Conservation (phyloP, 2,888 invertebrate species). For the Fragum whitleyi region DNA sequence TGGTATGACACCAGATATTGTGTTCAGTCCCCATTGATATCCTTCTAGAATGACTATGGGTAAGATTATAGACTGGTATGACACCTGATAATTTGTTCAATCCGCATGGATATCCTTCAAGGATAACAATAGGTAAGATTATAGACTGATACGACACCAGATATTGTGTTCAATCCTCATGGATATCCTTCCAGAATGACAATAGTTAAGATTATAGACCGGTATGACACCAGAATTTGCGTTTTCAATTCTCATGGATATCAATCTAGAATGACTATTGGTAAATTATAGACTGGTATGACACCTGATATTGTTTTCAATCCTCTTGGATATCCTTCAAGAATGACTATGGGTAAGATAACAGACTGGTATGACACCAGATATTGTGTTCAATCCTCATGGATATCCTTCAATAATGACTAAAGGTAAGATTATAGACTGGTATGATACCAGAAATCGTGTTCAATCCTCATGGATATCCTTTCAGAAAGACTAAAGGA, state of each 20-base stretch:
- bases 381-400: slow-evolving; percentile 99
- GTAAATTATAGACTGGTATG: slow-evolving; percentile 86
- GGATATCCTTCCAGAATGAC: slow-evolving; percentile 99
- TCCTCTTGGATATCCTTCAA: slow-evolving; percentile 99
- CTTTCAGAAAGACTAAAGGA: too few relatives aligned
- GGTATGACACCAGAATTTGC: slow-evolving; percentile 96
- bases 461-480: slow-evolving; percentile 99
- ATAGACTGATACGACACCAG: slow-evolving; percentile 93
- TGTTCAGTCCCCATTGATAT: slow-evolving; percentile 99
- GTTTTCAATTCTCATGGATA: slow-evolving; percentile 98
- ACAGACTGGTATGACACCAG: slow-evolving; percentile 90
- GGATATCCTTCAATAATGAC: slow-evolving; percentile 99
- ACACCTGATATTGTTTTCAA: slow-evolving; percentile 99
- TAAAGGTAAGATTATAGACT: slow-evolving; percentile 88
- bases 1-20: slow-evolving; percentile 95
- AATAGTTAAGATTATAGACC: slow-evolving; percentile 88
- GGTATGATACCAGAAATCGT: slow-evolving; percentile 96
- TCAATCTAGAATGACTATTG: slow-evolving; percentile 99
- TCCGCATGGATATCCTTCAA: slow-evolving; percentile 99
- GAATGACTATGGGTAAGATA: slow-evolving; percentile 96
- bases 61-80: slow-evolving; percentile 86
- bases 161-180: slow-evolving; percentile 99
- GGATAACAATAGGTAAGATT: slow-evolving; percentile 96
- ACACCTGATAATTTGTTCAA: slow-evolving; percentile 99
- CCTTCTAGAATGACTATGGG: slow-evolving; percentile 99